Evolutionary conservation across 2,797 vertebrate species (phyloP).

Genomic region (Ateles fusciceps): DNA sequence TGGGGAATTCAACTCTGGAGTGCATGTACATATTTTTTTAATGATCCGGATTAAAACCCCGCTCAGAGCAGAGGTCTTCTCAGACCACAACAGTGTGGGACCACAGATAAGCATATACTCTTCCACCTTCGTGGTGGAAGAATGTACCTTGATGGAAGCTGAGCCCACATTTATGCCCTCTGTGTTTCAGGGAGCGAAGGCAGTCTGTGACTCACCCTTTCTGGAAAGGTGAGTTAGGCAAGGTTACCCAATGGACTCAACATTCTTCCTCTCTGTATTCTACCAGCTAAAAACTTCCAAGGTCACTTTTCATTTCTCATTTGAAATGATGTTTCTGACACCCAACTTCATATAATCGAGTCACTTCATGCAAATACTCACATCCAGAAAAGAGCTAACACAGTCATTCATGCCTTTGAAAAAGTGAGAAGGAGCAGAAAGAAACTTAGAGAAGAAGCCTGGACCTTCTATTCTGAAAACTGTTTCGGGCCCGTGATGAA

Average conservation of each 20-base stretch:
- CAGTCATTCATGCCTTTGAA: not conserved
- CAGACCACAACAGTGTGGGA: not conserved
- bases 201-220: not conserved
- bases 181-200: no score
- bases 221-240: not conserved
- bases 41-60: not conserved
- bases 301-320: slow-evolving; percentile 19
- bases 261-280: not conserved
- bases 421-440: not conserved
- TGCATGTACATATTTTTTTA: not conserved
- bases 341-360: not conserved
- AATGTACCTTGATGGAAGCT: not conserved
- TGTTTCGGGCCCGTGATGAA: not conserved
- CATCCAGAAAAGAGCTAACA: not conserved
- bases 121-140: not conserved
- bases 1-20: not conserved
- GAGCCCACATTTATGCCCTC: not conserved
- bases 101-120: not conserved
- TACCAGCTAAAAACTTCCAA: not conserved
- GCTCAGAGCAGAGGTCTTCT: not conserved
- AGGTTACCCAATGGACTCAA: not conserved
- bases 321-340: not conserved
- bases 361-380: not conserved
- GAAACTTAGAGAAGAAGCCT: not conserved
- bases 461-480: not conserved